phyloP scores from a whole-genome alignment of 2,113 vertebrate genomes.

The Piaya cayana region DNA sequence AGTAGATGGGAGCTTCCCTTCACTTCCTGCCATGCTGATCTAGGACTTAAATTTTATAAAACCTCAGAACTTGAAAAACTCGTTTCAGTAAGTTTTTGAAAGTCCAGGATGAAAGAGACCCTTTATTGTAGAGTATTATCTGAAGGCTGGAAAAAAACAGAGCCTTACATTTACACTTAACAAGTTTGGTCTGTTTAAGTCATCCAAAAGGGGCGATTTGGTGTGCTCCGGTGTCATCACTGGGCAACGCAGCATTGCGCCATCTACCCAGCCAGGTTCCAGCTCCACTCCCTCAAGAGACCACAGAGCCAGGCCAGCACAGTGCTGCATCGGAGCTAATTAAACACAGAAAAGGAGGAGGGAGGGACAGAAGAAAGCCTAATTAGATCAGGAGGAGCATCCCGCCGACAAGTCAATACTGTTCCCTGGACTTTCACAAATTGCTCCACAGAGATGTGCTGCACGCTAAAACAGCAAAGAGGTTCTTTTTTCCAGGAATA shows the following conservation, averaged over 20 bases:
- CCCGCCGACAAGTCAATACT: background rate
- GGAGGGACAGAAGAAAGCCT: background rate
- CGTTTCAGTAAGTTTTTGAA: background rate
- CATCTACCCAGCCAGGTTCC: background rate
- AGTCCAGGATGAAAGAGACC: background rate
- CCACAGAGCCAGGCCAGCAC: background rate
- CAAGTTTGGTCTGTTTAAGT: background rate
- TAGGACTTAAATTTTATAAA: background rate
- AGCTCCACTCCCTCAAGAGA: background rate
- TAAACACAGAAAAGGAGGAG: background rate
- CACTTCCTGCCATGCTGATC: background rate
- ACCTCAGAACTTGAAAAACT: background rate
- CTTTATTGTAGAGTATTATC: background rate
- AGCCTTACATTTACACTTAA: background rate
- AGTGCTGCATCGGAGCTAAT: background rate
- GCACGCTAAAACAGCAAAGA: background rate
- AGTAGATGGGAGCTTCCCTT: background rate
- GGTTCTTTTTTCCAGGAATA: background rate
- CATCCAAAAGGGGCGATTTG: background rate
- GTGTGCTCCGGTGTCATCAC: fast-evolving
- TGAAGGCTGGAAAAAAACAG: background rate
- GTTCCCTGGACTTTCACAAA: background rate
- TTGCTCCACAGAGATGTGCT: background rate
- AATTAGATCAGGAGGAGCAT: background rate
- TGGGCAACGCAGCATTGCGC: background rate